Evolutionary conservation across 2,797 vertebrate species (phyloP).

Genomic region (Hapalemur alaotrensis): DNA sequence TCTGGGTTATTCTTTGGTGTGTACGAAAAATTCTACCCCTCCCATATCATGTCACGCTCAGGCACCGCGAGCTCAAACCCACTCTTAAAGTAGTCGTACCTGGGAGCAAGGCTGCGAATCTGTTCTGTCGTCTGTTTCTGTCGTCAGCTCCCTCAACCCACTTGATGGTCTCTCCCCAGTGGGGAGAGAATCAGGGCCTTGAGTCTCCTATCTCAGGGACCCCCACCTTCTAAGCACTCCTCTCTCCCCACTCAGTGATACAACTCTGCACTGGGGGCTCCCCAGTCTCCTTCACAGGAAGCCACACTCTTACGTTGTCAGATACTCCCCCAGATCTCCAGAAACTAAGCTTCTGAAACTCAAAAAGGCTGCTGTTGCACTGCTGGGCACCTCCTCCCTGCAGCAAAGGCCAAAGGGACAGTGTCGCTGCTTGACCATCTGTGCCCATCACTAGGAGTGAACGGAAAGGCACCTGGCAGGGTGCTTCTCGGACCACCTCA

Average conservation of each 20-base stretch:
- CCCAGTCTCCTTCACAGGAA: neutral
- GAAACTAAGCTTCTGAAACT: neutral
- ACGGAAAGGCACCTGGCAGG: neutral
- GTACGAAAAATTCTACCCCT: neutral
- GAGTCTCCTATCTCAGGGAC: neutral
- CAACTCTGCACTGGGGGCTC: accelerated
- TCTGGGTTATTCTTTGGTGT: neutral
- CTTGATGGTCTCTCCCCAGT: neutral
- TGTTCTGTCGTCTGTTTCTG: neutral
- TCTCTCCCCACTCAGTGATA: neutral
- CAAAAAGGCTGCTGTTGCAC: neutral
- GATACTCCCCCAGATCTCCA: neutral
- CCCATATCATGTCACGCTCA: accelerated
- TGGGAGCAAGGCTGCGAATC: neutral
- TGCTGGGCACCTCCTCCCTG: neutral
- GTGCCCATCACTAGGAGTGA: neutral
- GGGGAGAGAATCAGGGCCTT: neutral
- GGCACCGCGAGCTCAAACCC: neutral
- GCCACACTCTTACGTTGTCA: neutral
- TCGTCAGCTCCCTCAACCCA: neutral
- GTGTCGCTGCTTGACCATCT: neutral
- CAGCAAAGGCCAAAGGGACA: neutral
- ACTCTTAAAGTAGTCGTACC: neutral
- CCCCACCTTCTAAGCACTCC: neutral
- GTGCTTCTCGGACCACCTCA: neutral